Percentiles rank a stretch among this genome's conserved stretches.
Evolutionary conservation across 1,140 invertebrate genomes (phyloP).

Genomic region (Aphidius gifuensis): DNA sequence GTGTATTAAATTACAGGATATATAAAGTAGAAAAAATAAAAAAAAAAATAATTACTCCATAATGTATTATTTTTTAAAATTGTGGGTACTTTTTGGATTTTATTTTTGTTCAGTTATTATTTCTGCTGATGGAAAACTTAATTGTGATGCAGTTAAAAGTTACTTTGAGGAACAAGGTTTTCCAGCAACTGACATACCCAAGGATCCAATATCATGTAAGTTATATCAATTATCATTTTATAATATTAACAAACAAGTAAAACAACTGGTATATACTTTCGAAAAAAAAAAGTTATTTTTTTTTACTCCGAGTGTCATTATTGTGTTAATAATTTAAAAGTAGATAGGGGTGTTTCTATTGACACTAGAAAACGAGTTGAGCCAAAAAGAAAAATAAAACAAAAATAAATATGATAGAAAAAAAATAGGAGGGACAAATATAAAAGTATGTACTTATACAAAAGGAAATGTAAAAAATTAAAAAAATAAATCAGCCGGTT

Average conservation of each 20-base stretch:
- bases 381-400: not conserved
- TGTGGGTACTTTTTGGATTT: conserved; percentile 42
- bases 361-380: not conserved
- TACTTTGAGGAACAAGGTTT: conserved; percentile 49
- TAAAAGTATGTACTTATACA: not conserved
- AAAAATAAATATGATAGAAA: not conserved
- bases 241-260: not conserved
- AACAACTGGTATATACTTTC: not conserved
- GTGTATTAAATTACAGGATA: not conserved
- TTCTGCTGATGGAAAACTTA: conserved; percentile 36
- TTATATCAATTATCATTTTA: conserved; percentile 11
- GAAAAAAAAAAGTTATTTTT: not conserved
- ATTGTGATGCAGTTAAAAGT: conserved; percentile 45
- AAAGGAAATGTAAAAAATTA: not conserved
- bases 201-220: conserved; percentile 51
- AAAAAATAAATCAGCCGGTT: conserved; percentile 7
- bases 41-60: conserved; percentile 30
- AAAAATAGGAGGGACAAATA: not conserved
- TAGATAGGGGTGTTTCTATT: not conserved
- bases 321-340: too few species aligned
- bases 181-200: conserved; percentile 49
- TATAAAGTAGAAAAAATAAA: not conserved
- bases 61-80: conserved; percentile 34
- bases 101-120: conserved; percentile 26
- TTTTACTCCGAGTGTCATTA: too few species aligned